Evolutionary conservation across 2,113 vertebrate genomes (phyloP).

Genomic region (Corythornis vintsioides): DNA sequence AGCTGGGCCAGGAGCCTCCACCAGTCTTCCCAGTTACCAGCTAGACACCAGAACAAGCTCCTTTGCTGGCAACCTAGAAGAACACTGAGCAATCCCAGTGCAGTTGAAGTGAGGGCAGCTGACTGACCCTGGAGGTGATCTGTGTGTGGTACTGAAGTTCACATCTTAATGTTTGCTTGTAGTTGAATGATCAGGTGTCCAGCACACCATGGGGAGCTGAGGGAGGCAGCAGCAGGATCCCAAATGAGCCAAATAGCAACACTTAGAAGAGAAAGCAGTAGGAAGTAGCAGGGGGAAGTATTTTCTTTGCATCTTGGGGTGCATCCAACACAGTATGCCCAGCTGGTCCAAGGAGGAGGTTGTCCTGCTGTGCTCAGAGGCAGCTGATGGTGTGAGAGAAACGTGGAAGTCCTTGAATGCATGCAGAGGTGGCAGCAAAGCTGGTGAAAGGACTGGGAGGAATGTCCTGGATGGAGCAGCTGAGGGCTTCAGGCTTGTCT

Average conservation of each 20-base stretch:
- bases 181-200: not conserved
- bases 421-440: too few relatives aligned
- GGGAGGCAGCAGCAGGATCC: fast-evolving
- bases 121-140: not conserved
- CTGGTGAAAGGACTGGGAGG: not conserved
- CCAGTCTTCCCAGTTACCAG: not conserved
- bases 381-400: too few relatives aligned
- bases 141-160: too few relatives aligned
- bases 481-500: not conserved
- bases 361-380: too few relatives aligned
- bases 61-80: not conserved
- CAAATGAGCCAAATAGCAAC: too few relatives aligned
- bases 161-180: not conserved
- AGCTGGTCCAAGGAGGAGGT: too few relatives aligned
- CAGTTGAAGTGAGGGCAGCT: not conserved
- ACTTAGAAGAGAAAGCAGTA: too few relatives aligned
- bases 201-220: fast-evolving
- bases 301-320: too few relatives aligned
- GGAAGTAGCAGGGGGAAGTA: too few relatives aligned
- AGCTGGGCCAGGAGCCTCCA: not conserved
- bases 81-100: not conserved
- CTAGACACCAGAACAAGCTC: not conserved
- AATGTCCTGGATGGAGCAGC: not conserved
- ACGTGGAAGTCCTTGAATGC: too few relatives aligned
- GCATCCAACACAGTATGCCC: too few relatives aligned